Percentiles rank a stretch among this genome's conserved stretches.
These are phyloP conservation scores for Percopsis transmontana DNA, from an alignment of 2,113 vertebrate genomes.

Conservation along the genomic window DNA sequence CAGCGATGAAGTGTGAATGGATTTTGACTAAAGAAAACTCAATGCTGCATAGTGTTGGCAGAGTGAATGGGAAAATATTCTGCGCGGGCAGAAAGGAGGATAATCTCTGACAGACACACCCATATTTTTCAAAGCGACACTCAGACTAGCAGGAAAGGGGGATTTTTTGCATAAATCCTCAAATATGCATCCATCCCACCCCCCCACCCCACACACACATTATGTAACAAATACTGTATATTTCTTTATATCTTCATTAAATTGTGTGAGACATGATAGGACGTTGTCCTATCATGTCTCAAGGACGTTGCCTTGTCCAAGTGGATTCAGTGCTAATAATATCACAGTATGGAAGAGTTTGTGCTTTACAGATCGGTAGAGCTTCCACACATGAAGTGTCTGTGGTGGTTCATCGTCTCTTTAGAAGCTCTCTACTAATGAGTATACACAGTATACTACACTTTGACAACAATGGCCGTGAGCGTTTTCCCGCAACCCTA, in stretches of 20 bases:
- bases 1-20: constrained; percentile 16
- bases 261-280: not conserved
- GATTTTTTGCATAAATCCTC: constrained; percentile 3
- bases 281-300: not conserved
- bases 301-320: not conserved
- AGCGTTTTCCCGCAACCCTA: not conserved
- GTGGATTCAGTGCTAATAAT: too few relatives aligned
- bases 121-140: constrained; percentile 7
- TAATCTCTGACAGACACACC: constrained; percentile 3
- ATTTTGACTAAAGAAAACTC: constrained; percentile 17
- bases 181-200: not conserved
- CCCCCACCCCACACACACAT: not conserved
- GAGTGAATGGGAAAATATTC: constrained; percentile 22
- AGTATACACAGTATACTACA: not conserved
- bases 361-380: not conserved
- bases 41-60: not conserved
- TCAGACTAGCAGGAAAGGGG: not conserved
- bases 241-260: not conserved
- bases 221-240: not conserved
- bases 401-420: not conserved
- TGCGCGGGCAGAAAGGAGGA: constrained; percentile 9
- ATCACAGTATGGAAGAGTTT: not conserved
- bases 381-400: not conserved
- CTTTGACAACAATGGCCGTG: not conserved
- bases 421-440: not conserved